These are phyloP conservation scores for Tragulus kanchil DNA, from an alignment of 2,113 vertebrate genomes.

Conservation along the genomic window DNA sequence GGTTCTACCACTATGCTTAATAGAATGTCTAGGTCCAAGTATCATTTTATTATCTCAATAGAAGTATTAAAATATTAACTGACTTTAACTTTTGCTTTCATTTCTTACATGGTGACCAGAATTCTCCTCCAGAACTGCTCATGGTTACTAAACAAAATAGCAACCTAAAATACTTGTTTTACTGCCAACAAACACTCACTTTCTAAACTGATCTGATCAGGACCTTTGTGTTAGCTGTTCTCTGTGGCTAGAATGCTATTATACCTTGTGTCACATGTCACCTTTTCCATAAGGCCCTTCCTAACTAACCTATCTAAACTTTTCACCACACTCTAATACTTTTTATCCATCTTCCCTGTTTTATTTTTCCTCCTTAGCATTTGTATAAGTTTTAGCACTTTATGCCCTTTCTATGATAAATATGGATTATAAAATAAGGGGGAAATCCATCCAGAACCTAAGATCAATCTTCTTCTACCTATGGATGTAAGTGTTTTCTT, in stretches of 20 bases:
- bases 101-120: slow-evolving; percentile 50
- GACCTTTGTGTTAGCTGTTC: not conserved
- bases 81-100: slow-evolving; percentile 73
- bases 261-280: not conserved
- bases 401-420: slow-evolving; percentile 30
- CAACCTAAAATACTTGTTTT: not conserved
- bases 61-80: slow-evolving; percentile 59
- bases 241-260: not conserved
- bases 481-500: not conserved
- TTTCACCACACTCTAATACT: not conserved
- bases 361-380: slow-evolving; percentile 10
- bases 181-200: not conserved
- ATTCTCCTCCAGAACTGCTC: not conserved
- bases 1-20: slow-evolving; percentile 58
- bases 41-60: slow-evolving; percentile 61
- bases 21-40: slow-evolving; percentile 47
- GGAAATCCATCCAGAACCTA: not conserved
- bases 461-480: not conserved
- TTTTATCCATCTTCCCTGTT: not conserved
- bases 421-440: slow-evolving; percentile 18
- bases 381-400: not conserved
- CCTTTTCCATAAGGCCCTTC: not conserved
- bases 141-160: not conserved
- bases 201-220: not conserved
- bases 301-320: not conserved